phyloP scores from a whole-genome alignment of 1,140 invertebrate species.

The Lycorma delicatula region DNA sequence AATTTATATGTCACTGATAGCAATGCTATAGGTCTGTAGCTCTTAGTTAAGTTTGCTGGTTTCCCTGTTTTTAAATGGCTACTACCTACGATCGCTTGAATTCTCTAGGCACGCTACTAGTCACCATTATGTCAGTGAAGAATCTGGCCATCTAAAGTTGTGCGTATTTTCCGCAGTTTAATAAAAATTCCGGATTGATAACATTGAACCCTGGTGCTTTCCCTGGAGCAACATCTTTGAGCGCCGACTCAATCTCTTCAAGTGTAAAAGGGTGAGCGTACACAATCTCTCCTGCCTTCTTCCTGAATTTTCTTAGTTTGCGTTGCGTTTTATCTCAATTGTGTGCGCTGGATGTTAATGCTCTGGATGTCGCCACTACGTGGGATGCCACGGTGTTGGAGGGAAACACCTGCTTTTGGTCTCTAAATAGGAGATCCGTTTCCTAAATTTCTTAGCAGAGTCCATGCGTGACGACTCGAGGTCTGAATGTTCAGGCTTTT shows the following conservation, averaged over 20 bases:
- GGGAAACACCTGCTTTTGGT: too few relatives aligned
- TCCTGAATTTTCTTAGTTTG: neutral
- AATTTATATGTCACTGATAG: conserved; percentile 1
- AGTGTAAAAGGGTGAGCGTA: neutral
- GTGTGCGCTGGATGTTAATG: neutral
- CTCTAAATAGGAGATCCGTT: too few relatives aligned
- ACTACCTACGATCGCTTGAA: neutral
- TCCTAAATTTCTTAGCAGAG: too few relatives aligned
- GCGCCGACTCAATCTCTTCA: conserved; percentile 8
- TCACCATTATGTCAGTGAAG: conserved; percentile 10
- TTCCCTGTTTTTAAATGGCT: neutral
- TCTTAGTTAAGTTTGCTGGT: neutral
- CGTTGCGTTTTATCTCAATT: neutral
- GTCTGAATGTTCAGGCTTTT: too few relatives aligned
- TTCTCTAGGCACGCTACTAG: too few relatives aligned
- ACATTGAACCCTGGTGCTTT: conserved; percentile 19
- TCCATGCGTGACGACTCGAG: too few relatives aligned
- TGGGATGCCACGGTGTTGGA: too few relatives aligned
- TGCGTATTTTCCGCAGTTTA: conserved; percentile 8
- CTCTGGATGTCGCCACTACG: conserved; percentile 4
- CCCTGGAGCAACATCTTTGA: conserved; percentile 8
- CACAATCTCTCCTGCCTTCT: neutral
- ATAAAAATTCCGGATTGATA: conserved; percentile 15
- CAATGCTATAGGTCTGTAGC: conserved; percentile 1
- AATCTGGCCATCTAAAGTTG: conserved; percentile 6